Base-by-base conservation (phyloP, 2,113 vertebrate genomes). In the Centropus unirufus region DNA sequence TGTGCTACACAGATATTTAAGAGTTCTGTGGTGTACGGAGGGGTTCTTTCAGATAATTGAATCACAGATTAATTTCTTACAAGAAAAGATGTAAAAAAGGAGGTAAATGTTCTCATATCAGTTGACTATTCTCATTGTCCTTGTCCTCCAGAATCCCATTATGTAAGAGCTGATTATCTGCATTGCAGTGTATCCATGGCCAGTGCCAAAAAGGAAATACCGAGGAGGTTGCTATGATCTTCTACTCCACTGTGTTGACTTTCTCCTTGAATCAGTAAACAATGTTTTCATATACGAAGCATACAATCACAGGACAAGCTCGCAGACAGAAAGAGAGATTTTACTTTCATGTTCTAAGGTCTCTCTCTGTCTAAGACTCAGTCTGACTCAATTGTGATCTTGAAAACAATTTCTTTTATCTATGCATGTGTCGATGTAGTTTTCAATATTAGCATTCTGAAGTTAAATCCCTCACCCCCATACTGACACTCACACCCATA, bases 101-200 rank as follows among this genome's bases (percentile, higher is more conserved):
- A 92, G 64, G 67, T 64, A 63, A 90, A 26, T 72, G 42, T 66
- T 91, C 67, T 36, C 61, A 30, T 83, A n/a, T 49, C 47, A 49
- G 47, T 49, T 49, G 47, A 49, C 78, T 83, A 52, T 92, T 90
- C 73, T 90, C 79, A 72, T 82, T 91, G 93, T 74, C 89, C 73
- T 70, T 95, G 92, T 94, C 90, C 92, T 96, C 49, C 72, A 87
- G 44, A 80, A 87, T 64, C 66, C 70, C 64, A 73, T 97, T 97
- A 95, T 74, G 52, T 95, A 93, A 95, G 61, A 93, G 52, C 58
- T 90, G 84, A 92, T 95, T 79, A 88, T 83, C 94, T 96, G 91
- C 94, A 96, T 92, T 97, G 95, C 95, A 94, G 82, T 89, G 52
- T 64, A 76, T 96, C 70, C 90, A 59, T 54, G 85, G 32, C 44